These are phyloP conservation scores for Cirrhinus molitorella DNA, from an alignment of 2,797 vertebrate species.

Conservation along the genomic window DNA sequence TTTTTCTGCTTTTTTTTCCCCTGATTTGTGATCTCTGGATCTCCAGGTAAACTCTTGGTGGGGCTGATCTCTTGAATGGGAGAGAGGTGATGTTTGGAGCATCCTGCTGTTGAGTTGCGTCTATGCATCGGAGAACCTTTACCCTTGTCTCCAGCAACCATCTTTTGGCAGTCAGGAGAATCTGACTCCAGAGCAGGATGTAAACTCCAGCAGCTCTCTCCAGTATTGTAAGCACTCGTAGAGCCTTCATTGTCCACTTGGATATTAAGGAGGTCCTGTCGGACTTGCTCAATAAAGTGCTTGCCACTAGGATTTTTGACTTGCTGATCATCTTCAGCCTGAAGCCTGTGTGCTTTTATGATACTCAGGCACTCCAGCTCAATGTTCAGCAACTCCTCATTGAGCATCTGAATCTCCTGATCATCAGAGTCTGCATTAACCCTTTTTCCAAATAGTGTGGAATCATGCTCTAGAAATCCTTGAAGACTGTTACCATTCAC, in stretches of 20 bases:
- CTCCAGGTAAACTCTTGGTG: conserved; percentile 64
- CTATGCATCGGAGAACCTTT: conserved; percentile 53
- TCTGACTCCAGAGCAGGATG: conserved; percentile 10
- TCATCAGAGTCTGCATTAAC: conserved; percentile 85
- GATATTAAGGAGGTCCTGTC: conserved; percentile 88
- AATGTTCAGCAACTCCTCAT: conserved; percentile 91
- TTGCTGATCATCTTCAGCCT: conserved; percentile 77
- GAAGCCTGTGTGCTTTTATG: conserved; percentile 90
- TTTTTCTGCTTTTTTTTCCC: conserved; percentile 50
- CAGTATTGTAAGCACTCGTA: conserved; percentile 92
- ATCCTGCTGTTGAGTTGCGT: conserved; percentile 21
- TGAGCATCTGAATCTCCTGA: conserved; percentile 92
- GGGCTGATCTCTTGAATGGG: conserved; percentile 79
- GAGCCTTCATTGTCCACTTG: conserved; percentile 95
- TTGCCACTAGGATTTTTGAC: background rate
- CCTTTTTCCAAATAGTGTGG: conserved; percentile 71
- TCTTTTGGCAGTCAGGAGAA: conserved; percentile 6
- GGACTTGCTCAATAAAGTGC: conserved; percentile 76
- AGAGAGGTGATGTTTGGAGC: conserved; percentile 73
- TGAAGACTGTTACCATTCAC: conserved; percentile 71
- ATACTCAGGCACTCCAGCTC: conserved; percentile 95
- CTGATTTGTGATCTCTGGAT: conserved; percentile 73
- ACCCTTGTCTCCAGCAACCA: conserved; percentile 50
- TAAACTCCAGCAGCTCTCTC: conserved; percentile 86
- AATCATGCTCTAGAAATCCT: conserved; percentile 57